A percentile compares a stretch with the other conserved stretches of the same genome.
Conservation (phyloP, 2,113 vertebrate species). For the Lonchura striata region DNA sequence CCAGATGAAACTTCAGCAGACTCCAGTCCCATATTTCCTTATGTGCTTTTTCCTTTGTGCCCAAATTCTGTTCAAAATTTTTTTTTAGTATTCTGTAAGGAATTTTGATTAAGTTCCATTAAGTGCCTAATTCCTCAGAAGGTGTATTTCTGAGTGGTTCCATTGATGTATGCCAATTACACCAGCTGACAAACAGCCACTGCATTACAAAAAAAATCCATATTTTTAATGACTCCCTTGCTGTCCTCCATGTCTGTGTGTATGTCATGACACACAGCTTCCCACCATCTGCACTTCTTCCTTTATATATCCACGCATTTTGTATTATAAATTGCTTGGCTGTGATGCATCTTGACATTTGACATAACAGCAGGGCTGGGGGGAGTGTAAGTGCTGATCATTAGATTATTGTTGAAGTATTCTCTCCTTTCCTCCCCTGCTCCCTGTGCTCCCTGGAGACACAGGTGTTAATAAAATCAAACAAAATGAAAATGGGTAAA, state of each 20-base stretch:
- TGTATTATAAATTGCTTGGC: slow-evolving; percentile 53
- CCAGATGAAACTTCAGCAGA: background rate
- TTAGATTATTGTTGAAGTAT: slow-evolving; percentile 82
- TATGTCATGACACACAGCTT: slow-evolving; percentile 31
- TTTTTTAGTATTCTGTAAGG: background rate
- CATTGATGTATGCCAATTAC: slow-evolving; percentile 11
- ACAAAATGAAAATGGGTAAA: slow-evolving; percentile 82
- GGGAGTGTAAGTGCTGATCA: slow-evolving; percentile 75
- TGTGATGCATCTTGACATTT: slow-evolving; percentile 70
- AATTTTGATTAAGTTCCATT: slow-evolving; percentile 38
- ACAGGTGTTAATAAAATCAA: slow-evolving; percentile 94
- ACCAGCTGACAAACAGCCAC: slow-evolving; percentile 33
- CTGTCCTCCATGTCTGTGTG: background rate
- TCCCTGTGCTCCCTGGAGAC: slow-evolving; percentile 81
- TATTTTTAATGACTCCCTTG: slow-evolving; percentile 60
- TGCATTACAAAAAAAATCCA: slow-evolving; percentile 16
- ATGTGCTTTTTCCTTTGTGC: background rate
- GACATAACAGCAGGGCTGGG: slow-evolving; percentile 72
- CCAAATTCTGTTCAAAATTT: background rate
- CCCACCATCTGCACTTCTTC: slow-evolving; percentile 33
- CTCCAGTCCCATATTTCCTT: background rate
- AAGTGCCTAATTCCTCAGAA: slow-evolving; percentile 6
- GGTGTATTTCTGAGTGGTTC: slow-evolving; percentile 8
- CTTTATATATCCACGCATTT: slow-evolving; percentile 9
- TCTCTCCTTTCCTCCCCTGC: slow-evolving; percentile 71